A percentile compares a stretch with the other conserved stretches of the same genome.
phyloP scores from a whole-genome alignment of 2,888 invertebrate species.

The Ariolimax columbianus region DNA sequence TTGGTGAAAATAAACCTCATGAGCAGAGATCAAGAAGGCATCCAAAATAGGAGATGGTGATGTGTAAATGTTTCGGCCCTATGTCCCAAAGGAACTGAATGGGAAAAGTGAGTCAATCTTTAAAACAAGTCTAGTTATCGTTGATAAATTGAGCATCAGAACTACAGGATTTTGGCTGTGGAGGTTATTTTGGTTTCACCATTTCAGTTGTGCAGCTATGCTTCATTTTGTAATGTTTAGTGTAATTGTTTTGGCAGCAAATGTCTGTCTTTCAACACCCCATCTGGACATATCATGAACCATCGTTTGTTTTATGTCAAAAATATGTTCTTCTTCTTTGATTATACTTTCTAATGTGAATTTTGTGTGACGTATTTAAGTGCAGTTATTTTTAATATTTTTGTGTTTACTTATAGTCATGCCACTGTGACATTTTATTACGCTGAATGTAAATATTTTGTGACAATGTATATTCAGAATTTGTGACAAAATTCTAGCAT shows the following conservation, averaged over 20 bases:
- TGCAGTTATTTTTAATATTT: neutral
- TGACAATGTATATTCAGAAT: neutral
- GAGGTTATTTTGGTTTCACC: neutral
- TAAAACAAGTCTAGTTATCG: no score
- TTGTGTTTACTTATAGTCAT: neutral
- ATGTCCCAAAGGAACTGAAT: no score
- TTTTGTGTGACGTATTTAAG: neutral
- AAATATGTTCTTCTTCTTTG: neutral
- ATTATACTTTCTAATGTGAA: neutral
- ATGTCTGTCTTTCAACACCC: conserved; percentile 22
- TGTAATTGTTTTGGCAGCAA: conserved; percentile 12
- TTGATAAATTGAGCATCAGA: neutral
- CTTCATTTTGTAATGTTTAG: neutral
- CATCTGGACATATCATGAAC: conserved; percentile 4
- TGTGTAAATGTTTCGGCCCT: no score
- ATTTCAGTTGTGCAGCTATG: conserved; percentile 29
- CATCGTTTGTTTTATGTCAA: neutral
- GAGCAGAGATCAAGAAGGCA: no score
- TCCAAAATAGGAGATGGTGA: no score
- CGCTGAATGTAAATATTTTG: conserved; percentile 7
- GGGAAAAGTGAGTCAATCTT: no score
- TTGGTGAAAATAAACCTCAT: no score
- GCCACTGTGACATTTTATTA: neutral
- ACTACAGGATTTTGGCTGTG: neutral
- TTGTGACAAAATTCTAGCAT: conserved; percentile 3